A percentile compares a stretch with the other conserved stretches of the same genome.
phyloP scores from a whole-genome alignment of 2,888 invertebrate genomes.

The Cheiracanthium punctorium region DNA sequence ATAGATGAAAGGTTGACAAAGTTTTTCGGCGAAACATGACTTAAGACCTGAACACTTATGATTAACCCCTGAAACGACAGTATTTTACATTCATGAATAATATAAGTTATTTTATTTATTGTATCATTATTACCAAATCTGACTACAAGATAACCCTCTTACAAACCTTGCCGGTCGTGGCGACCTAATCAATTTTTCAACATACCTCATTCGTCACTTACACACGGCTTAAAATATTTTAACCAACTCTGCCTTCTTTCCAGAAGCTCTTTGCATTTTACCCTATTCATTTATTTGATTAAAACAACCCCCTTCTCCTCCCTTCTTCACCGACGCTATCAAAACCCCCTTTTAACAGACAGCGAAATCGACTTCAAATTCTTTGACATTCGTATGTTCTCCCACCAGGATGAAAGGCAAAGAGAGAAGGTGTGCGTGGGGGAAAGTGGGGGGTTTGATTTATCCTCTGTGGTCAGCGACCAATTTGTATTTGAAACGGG shows the following conservation, averaged over 20 bases:
- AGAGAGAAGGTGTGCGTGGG: background rate
- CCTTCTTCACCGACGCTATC: background rate
- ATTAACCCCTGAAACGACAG: too few species aligned
- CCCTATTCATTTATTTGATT: background rate
- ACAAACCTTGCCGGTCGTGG: too few species aligned
- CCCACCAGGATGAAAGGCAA: background rate
- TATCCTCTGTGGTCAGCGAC: constrained; percentile 53
- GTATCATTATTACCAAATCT: too few species aligned
- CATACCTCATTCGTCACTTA: too few species aligned
- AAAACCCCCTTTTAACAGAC: constrained; percentile 1
- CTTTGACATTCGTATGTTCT: background rate
- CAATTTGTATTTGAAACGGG: constrained; percentile 31
- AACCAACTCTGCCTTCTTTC: background rate
- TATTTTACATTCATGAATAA: too few species aligned
- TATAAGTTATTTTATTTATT: too few species aligned
- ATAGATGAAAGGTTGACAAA: too few species aligned
- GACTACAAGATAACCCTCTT: too few species aligned
- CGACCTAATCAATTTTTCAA: too few species aligned
- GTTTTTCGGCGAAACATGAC: too few species aligned
- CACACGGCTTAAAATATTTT: too few species aligned
- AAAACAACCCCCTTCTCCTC: background rate
- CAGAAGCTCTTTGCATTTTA: background rate
- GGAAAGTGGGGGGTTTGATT: constrained; percentile 23
- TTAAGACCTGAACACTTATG: too few species aligned
- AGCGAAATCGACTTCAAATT: background rate